Base-by-base conservation (phyloP, 2,797 vertebrate genomes). In the Labeo calbasu region DNA sequence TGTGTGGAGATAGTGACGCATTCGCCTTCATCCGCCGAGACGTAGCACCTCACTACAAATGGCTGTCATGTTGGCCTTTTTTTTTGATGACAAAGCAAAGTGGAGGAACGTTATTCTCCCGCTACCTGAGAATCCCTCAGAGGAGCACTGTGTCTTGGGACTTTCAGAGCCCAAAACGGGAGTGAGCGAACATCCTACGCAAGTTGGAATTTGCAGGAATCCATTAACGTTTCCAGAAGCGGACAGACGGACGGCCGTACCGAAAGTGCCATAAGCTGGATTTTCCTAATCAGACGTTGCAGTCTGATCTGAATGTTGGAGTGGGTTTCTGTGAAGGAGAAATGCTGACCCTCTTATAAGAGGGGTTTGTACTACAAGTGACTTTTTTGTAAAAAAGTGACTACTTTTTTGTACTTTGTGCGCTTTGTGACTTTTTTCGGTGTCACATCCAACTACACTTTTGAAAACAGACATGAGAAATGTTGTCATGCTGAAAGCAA, bases 341-440 rank as follows among this genome's bases (percentile, higher is more conserved):
- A 90, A 90, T 90, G 91, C 94, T 94, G 93, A 94, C 93, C 87
- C 85, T 90, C 91, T 89, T 89, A 85, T 89, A 89, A 66, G 90
- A 93, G 91, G 93, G 91, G 91, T 94, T 88, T 89, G 51, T 90
- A 88, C 92, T 91, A 91, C 88, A 92, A 92, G 94, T 55, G 23
- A 96, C 94, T 93, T 89, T 92, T 93, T 96, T 81, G 50, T 70
- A 51, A 61, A 46, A 61, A 63, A 50, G 48, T 28, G 15, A 63
- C 96, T 98, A 96, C 96, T 96, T 97, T 97, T 96, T 97, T 96
- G 93, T 94, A 96, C 92, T 93, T 36, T 89, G 84, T 92, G 87
- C 95, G 93, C 96, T 96, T 97, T 94, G 79, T 95, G 93, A 91
- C 90, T 93, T 92, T 91, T 93, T 95, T 93, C 95, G 93, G 90